Evolutionary conservation across 1,140 invertebrate genomes (phyloP).

Genomic region (Alviniconcha marisindica): DNA sequence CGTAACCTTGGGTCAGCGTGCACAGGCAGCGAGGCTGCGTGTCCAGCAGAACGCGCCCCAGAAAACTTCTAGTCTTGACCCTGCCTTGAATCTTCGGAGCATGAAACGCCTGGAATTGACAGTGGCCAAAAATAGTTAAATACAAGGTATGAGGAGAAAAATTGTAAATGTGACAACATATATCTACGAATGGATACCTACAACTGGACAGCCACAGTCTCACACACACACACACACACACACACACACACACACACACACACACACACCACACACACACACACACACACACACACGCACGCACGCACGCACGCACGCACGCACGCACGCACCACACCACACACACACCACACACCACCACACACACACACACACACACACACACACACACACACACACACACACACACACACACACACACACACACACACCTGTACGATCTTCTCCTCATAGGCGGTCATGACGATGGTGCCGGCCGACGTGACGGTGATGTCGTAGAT

Average conservation of each 20-base stretch:
- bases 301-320: too few relatives aligned
- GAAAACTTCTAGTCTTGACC: background rate
- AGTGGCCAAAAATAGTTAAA: background rate
- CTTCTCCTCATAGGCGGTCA: constrained; percentile 31
- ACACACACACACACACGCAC: too few relatives aligned
- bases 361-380: too few relatives aligned
- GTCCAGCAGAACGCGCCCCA: constrained; percentile 28
- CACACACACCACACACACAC: too few relatives aligned
- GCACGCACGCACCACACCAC: too few relatives aligned
- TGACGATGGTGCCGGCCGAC: constrained; percentile 30
- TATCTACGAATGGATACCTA: background rate
- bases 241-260: too few relatives aligned
- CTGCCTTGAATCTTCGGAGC: background rate
- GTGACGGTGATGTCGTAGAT: constrained; percentile 33
- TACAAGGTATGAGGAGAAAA: background rate
- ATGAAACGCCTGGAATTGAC: background rate
- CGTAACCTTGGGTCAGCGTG: constrained; percentile 13
- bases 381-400: too few relatives aligned
- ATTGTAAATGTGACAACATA: background rate
- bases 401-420: too few relatives aligned
- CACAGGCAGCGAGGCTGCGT: constrained; percentile 30
- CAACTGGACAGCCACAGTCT: too few relatives aligned
- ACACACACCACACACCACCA: too few relatives aligned
- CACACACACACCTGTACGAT: constrained; percentile 19
- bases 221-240: too few relatives aligned